Evolutionary conservation across 2,797 vertebrate genomes (phyloP).

Genomic region (Xenops minutus): DNA sequence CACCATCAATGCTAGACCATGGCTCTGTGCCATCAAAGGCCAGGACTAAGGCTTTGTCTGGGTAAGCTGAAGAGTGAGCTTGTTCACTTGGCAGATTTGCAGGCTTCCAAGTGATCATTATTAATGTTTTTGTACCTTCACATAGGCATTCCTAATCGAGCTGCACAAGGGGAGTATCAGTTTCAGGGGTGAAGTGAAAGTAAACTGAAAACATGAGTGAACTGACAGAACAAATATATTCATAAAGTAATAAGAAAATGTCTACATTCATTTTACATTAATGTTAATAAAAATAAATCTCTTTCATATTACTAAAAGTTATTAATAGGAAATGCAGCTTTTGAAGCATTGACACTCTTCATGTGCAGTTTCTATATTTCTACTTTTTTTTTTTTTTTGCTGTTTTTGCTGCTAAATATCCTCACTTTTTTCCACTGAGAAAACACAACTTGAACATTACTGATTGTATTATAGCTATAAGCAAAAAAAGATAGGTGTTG

Average conservation of each 20-base stretch:
- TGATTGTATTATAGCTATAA: neutral
- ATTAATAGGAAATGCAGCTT: neutral
- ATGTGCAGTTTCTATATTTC: neutral
- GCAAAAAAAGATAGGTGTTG: neutral
- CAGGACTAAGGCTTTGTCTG: neutral
- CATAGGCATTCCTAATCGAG: neutral
- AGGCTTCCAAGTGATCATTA: neutral
- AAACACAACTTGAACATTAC: neutral
- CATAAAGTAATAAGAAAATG: neutral
- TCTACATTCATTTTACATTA: neutral
- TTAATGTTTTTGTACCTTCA: neutral
- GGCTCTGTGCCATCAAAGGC: neutral
- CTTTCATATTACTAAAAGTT: neutral
- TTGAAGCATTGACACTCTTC: neutral
- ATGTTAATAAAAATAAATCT: neutral
- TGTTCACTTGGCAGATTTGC: neutral
- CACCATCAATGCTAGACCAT: accelerated
- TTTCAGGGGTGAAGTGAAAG: neutral
- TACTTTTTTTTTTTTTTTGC: neutral
- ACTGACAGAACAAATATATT: neutral
- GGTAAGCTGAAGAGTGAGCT: neutral
- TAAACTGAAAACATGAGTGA: neutral
- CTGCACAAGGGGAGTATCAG: neutral
- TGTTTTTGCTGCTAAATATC: neutral
- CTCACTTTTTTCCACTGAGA: neutral